Conservation (phyloP, 2,113 vertebrate species). For the Erythrolamprus reginae region DNA sequence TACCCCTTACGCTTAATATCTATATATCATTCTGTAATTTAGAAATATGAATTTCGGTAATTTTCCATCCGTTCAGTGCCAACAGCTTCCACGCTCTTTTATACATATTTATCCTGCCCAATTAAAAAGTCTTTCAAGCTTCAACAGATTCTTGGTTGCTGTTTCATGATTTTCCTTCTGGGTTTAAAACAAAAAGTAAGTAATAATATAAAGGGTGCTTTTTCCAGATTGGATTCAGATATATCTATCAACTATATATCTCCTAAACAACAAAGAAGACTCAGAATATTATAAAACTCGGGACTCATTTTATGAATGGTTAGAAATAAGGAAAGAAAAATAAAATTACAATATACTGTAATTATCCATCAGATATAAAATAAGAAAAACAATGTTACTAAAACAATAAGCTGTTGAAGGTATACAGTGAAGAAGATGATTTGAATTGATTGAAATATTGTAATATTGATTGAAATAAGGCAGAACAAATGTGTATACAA, state of each 20-base stretch:
- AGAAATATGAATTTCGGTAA: slow-evolving; percentile 56
- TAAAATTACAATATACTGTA: too few relatives aligned
- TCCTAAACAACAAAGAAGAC: too few relatives aligned
- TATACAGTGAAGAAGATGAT: too few relatives aligned
- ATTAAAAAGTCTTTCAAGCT: slow-evolving; percentile 21
- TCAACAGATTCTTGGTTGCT: slow-evolving; percentile 2
- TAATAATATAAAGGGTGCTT: background rate
- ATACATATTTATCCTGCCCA: slow-evolving; percentile 43
- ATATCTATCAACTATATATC: background rate
- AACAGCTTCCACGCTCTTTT: slow-evolving; percentile 39
- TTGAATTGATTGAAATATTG: too few relatives aligned
- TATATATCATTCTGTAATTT: slow-evolving; percentile 64
- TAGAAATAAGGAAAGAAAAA: too few relatives aligned
- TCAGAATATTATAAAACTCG: too few relatives aligned
- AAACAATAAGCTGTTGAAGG: too few relatives aligned
- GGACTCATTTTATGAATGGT: too few relatives aligned
- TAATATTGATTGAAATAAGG: too few relatives aligned
- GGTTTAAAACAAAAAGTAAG: background rate
- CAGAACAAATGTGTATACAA: too few relatives aligned
- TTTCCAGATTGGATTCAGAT: background rate
- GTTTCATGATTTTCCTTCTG: background rate
- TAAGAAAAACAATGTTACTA: too few relatives aligned
- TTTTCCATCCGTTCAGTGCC: slow-evolving; percentile 58
- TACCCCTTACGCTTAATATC: slow-evolving; percentile 59
- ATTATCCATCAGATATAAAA: too few relatives aligned